These are phyloP conservation scores for Epinephelus lanceolatus DNA, from an alignment of 2,113 vertebrate genomes.

Conservation along the genomic window DNA sequence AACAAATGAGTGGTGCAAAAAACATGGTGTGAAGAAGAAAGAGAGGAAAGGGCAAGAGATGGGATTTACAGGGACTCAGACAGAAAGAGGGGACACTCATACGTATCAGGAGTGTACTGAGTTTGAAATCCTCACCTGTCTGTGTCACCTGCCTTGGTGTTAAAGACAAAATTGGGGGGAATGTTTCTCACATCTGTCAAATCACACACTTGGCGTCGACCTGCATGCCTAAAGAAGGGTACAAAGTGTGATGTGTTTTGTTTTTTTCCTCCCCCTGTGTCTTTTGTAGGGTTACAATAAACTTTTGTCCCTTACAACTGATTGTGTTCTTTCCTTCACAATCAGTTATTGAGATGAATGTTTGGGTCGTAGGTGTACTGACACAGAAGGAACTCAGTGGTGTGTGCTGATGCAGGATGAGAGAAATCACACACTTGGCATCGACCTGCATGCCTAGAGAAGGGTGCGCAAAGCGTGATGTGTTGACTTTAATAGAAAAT, in stretches of 20 bases:
- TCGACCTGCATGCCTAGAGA: conserved; percentile 66
- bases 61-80: conserved; percentile 14
- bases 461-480: conserved; percentile 66
- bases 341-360: neutral
- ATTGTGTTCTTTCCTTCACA: neutral
- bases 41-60: too few species aligned
- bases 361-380: neutral
- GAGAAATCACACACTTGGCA: conserved; percentile 57
- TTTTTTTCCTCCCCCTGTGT: conserved; percentile 76
- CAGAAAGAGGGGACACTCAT: conserved; percentile 22
- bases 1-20: too few species aligned
- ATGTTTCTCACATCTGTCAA: conserved; percentile 57
- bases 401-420: neutral
- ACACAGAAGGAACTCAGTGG: neutral
- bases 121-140: conserved; percentile 15
- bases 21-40: too few species aligned
- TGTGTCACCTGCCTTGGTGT: conserved; percentile 43
- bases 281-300: conserved; percentile 86
- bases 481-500: conserved; percentile 55
- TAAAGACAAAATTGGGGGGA: neutral
- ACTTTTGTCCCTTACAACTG: conserved; percentile 74
- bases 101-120: neutral
- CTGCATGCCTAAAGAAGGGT: too few species aligned
- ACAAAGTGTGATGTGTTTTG: conserved; percentile 33
- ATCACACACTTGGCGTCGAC: too few species aligned